These are phyloP conservation scores for Himalopsyche anomala DNA, from an alignment of 2,888 invertebrate species.

Conservation along the genomic window DNA sequence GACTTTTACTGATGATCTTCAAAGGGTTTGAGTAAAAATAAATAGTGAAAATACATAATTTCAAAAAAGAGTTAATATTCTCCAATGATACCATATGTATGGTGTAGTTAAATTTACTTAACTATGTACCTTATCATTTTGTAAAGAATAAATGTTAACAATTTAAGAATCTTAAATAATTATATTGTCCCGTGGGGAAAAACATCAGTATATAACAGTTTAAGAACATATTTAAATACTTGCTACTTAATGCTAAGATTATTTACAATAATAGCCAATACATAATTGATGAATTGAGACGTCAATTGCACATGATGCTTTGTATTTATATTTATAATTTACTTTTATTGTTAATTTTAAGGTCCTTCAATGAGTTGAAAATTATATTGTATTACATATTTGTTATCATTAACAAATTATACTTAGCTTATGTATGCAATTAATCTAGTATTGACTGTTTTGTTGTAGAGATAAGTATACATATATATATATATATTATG, in stretches of 20 bases:
- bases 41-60: too few relatives aligned
- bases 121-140: too few relatives aligned
- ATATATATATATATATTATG: conserved; percentile 1
- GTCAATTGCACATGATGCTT: not conserved
- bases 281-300: conserved; percentile 23
- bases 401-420: not conserved
- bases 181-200: too few relatives aligned
- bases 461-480: conserved; percentile 47
- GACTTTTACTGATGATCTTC: too few relatives aligned
- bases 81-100: too few relatives aligned
- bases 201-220: too few relatives aligned
- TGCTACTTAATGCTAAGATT: not conserved
- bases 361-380: conserved; percentile 38
- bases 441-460: conserved; percentile 51
- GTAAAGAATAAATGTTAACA: too few relatives aligned
- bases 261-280: conserved; percentile 33
- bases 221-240: too few relatives aligned
- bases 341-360: conserved; percentile 31
- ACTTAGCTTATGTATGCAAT: conserved; percentile 32
- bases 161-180: too few relatives aligned
- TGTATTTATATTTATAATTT: not conserved
- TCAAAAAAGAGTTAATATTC: too few relatives aligned
- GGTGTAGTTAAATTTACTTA: too few relatives aligned
- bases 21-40: too few relatives aligned
- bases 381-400: conserved; percentile 29